Base-by-base conservation (phyloP, 1,140 invertebrate species). In the Penaeus vannamei region DNA sequence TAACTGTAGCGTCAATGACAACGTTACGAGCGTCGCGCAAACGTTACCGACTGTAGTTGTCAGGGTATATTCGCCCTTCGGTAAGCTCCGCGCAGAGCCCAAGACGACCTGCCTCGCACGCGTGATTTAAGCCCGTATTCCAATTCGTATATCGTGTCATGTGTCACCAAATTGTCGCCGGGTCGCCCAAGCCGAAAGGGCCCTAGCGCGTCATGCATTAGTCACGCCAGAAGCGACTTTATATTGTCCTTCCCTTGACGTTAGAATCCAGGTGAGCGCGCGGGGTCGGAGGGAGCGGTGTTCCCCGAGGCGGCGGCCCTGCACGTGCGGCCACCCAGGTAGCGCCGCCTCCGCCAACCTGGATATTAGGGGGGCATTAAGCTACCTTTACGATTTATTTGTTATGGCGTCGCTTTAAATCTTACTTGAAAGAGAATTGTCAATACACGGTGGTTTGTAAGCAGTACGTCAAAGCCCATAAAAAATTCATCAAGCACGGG, bases 91-190 rank as follows among this genome's bases (percentile, higher is more conserved):
- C 26, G 62, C 53, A 69, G 22, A 64, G 62, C 17, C n/a, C 12
- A 42, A 64, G 20, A 42, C n/a, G 62, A n/a, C 53, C 61, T 36
- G 53, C 53, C 17, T 53, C 53, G 53, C 53, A 53, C 29, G 79
- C 32, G 77, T 23, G 46, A 59, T 42, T 42, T 81, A 81, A 60
- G 79, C 26, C 79, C 79, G 29, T 36, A 59, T 60, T 81, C 46
- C 79, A 53, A 1, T 84, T 32, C 64, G 61, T 26, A 42, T 46
- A 10, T 66, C 83, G n/a, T 66, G 83, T 84, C 62, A 69, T 84
- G 83, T 84, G 83, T 84, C 83, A 84, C 83, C 83, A 69, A 84
- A 84, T 69, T 84, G 83, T 84, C 83, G 62, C 64, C 42, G 32
- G 83, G 83, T 84, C 20, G 83, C 62, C n/a, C 64, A 66, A 42